A percentile compares a stretch with the other conserved stretches of the same genome.
Conservation (phyloP, 2,888 invertebrate genomes). For the Drosophila phalerata region DNA sequence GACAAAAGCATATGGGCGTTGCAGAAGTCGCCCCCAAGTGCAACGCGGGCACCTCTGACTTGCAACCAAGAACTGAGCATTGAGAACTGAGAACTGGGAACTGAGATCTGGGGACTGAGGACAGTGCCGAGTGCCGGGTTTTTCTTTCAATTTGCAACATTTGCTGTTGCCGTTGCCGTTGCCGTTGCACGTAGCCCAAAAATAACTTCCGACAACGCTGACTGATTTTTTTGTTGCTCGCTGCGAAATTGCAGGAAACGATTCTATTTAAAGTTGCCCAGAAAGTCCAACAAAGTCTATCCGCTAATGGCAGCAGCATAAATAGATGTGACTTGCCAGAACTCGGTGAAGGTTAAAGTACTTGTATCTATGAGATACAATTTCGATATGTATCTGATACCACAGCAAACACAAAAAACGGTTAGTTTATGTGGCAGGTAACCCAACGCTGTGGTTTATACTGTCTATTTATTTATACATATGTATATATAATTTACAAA, state of each 20-base stretch:
- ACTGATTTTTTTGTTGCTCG: constrained; percentile 66
- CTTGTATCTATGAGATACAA: constrained; percentile 12
- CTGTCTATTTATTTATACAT: constrained; percentile 27
- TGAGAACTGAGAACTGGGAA: constrained; percentile 17
- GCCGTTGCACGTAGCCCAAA: constrained; percentile 71
- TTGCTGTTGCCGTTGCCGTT: constrained; percentile 39
- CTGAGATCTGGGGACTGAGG: constrained; percentile 8
- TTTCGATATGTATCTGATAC: constrained; percentile 1
- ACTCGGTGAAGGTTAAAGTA: constrained; percentile 48
- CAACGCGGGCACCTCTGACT: constrained; percentile 12
- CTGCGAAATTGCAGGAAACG: constrained; percentile 75
- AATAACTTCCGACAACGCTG: constrained; percentile 74
- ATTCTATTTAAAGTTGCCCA: constrained; percentile 69
- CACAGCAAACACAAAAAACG: no score
- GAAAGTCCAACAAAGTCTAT: constrained; percentile 22
- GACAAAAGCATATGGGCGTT: constrained; percentile 69
- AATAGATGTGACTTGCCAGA: constrained; percentile 20
- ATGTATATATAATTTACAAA: constrained; percentile 61
- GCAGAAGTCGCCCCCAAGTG: constrained; percentile 8
- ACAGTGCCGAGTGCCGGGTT: constrained; percentile 45
- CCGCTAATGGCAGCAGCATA: constrained; percentile 16
- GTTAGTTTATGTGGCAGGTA: not conserved
- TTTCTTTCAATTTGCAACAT: constrained; percentile 80
- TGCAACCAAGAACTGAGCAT: constrained; percentile 16
- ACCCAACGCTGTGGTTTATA: not conserved